These are phyloP conservation scores for Pristionchus japonicus DNA, from an alignment of 2,888 invertebrate genomes.

Conservation along the genomic window DNA sequence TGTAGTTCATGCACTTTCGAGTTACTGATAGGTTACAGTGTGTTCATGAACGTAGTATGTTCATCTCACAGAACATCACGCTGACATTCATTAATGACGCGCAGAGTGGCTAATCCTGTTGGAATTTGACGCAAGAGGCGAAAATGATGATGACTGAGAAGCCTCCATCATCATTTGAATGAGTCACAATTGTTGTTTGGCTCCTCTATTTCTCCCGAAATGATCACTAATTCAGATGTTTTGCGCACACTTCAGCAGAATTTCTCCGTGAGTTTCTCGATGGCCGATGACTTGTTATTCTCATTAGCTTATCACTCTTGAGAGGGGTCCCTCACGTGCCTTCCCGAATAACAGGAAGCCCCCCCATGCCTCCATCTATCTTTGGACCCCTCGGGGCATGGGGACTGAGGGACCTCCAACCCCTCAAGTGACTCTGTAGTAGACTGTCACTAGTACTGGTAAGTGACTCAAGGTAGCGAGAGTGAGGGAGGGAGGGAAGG, in stretches of 20 bases:
- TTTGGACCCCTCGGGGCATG: background rate
- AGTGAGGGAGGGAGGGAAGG: background rate
- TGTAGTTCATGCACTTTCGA: background rate
- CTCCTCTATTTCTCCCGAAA: background rate
- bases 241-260: background rate
- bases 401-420: background rate
- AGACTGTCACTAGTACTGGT: background rate
- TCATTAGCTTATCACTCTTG: constrained; percentile 1
- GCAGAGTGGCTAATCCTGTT: background rate
- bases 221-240: background rate
- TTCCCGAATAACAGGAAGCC: background rate
- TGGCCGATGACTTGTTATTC: background rate
- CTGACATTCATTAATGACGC: background rate
- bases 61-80: background rate
- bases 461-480: constrained; percentile 41
- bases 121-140: background rate
- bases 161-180: background rate
- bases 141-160: background rate
- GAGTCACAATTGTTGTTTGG: background rate
- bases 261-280: background rate
- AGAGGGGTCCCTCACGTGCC: background rate
- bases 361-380: background rate
- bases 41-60: too few species aligned
- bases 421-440: background rate
- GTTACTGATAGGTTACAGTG: background rate